Evolutionary conservation across 2,113 vertebrate genomes (phyloP).

Genomic region (Heloderma charlesbogerti): DNA sequence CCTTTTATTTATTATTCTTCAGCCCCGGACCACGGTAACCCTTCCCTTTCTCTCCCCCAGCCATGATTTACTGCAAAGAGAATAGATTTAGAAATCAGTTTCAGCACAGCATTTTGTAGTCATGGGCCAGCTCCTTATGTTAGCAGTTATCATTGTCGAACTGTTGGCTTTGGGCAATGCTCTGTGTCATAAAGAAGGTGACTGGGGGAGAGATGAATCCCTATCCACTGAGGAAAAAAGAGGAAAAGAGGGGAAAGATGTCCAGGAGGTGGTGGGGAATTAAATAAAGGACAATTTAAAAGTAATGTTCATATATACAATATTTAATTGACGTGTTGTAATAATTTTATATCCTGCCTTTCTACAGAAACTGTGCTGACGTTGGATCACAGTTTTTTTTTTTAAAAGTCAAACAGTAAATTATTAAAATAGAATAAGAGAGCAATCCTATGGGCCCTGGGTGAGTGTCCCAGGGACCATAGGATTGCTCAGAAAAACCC

Average conservation of each 20-base stretch:
- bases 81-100: not conserved
- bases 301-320: not conserved
- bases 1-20: constrained; percentile 24
- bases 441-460: no score
- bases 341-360: not conserved
- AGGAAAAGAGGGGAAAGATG: not conserved
- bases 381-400: not conserved
- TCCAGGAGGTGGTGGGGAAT: not conserved
- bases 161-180: not conserved
- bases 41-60: no score
- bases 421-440: not conserved
- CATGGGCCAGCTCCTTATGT: not conserved
- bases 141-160: not conserved
- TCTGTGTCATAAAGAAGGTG: not conserved
- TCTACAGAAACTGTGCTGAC: not conserved
- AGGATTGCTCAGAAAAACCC: no score
- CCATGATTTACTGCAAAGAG: constrained; percentile 26
- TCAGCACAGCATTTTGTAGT: not conserved
- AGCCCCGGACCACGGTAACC: not conserved
- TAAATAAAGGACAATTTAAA: not conserved
- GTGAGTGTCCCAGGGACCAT: no score
- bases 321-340: not conserved
- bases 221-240: not conserved
- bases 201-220: not conserved
- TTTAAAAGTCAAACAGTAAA: not conserved